These are phyloP conservation scores for Falco berigora DNA, from an alignment of 2,797 vertebrate species.

Conservation along the genomic window DNA sequence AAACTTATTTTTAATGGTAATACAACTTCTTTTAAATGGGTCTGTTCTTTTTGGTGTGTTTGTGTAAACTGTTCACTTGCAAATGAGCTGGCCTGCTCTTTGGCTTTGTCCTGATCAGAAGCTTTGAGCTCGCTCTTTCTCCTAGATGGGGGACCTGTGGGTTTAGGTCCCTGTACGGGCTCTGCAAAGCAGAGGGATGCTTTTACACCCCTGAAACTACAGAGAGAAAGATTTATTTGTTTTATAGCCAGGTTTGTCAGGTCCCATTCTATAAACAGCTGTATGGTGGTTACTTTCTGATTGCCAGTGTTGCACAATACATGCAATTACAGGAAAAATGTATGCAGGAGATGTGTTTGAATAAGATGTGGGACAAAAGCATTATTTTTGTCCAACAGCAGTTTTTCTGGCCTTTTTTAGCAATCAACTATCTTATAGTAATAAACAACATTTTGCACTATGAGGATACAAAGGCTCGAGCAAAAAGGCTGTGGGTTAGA, in stretches of 20 bases:
- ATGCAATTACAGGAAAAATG: neutral
- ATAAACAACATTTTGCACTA: neutral
- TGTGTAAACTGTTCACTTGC: slow-evolving; percentile 13
- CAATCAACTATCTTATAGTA: neutral
- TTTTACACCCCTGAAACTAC: neutral
- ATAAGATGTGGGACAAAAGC: neutral
- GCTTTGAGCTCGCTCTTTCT: neutral
- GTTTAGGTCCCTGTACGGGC: neutral
- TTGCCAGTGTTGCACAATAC: neutral
- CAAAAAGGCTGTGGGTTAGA: neutral
- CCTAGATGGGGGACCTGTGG: neutral
- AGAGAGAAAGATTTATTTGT: neutral
- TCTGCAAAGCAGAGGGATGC: neutral
- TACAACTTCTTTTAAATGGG: neutral
- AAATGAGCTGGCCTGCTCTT: slow-evolving; percentile 15
- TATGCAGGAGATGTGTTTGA: neutral
- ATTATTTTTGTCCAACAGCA: neutral
- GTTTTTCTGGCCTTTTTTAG: neutral
- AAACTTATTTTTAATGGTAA: neutral
- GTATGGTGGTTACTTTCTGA: neutral
- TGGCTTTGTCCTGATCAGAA: neutral
- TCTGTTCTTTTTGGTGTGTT: neutral
- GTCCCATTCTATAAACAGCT: neutral
- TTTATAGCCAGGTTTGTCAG: neutral
- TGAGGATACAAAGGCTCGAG: neutral